Evolutionary conservation across 2,797 vertebrate species (phyloP).

Genomic region (Spinibarbus caldwelli): DNA sequence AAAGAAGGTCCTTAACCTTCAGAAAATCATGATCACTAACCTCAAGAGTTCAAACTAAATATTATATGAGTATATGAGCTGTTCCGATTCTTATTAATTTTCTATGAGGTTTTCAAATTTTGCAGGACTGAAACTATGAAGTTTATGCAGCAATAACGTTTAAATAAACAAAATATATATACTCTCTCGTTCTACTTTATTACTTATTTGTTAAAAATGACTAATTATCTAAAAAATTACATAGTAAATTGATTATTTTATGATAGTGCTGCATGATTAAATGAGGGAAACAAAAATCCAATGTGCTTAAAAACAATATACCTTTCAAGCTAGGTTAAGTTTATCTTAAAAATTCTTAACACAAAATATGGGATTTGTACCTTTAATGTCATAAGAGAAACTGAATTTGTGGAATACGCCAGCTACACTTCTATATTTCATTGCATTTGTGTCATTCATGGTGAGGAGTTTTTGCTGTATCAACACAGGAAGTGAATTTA

Average conservation of each 20-base stretch:
- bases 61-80: not conserved
- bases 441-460: not conserved
- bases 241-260: not conserved
- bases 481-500: not conserved
- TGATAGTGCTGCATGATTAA: not conserved
- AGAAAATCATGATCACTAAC: constrained; percentile 1
- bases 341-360: not conserved
- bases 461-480: not conserved
- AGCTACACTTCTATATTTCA: not conserved
- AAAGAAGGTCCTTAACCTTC: not conserved
- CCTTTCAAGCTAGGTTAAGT: not conserved
- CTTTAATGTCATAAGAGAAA: not conserved
- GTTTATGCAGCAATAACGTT: not conserved
- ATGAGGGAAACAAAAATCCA: not conserved
- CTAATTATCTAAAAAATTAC: not conserved
- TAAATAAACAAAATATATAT: not conserved
- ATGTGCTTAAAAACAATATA: not conserved
- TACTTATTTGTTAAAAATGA: not conserved
- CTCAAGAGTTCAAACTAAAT: constrained; percentile 15
- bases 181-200: too few relatives aligned
- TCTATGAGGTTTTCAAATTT: not conserved
- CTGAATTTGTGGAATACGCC: not conserved
- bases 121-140: not conserved
- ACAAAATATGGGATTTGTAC: not conserved
- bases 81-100: constrained; percentile 1